Base-by-base conservation (phyloP, 2,113 vertebrate species). In the Empidonax alnorum region DNA sequence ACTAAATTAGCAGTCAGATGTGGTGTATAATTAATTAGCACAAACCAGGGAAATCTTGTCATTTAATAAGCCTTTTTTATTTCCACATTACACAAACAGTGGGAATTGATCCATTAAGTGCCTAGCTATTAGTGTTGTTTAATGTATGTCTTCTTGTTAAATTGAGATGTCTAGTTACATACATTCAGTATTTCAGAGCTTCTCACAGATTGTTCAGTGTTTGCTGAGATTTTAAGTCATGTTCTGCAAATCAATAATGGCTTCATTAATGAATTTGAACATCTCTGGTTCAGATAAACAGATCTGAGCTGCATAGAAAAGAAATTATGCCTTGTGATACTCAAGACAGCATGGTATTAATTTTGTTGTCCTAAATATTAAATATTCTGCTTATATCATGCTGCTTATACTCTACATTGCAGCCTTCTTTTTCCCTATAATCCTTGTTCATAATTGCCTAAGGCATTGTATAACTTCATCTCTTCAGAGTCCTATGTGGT, bases 11-110 rank as follows among this genome's bases (percentile, higher is more conserved):
- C 98, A 98, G 98, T 98, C 98, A 97, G 98, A 98, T 97, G 98
- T 96, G 94, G 98, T 97, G 97, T 98, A 98, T 98, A 99, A 99
- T 99, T 99, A 99, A 99, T 99, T 99, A 99, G 98, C 95, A 93
- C 98, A 98, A 99, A 98, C 98, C 98, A 98, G 98, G 98, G 98
- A 98, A 99, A 99, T 98, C 98, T 99, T 99, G 99, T 99, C 98
- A 98, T 99, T 99, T 99, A 99, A 99, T 99, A 99, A 99, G 98
- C 96, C 98, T 97, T 97, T 98, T 98, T 98, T 98, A 98, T 98
- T 98, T 98, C 97, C 96, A 98, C 98, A 98, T 98, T 98, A 98
- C 98, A 98, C 98, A 99, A 99, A 99, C 98, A 98, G 98, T 99
- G 98, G 98, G 98, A 99, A 99, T 98, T 98, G 98, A 99, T 99